Base-by-base conservation (phyloP, 2,797 vertebrate species). In the Euthynnus affinis region DNA sequence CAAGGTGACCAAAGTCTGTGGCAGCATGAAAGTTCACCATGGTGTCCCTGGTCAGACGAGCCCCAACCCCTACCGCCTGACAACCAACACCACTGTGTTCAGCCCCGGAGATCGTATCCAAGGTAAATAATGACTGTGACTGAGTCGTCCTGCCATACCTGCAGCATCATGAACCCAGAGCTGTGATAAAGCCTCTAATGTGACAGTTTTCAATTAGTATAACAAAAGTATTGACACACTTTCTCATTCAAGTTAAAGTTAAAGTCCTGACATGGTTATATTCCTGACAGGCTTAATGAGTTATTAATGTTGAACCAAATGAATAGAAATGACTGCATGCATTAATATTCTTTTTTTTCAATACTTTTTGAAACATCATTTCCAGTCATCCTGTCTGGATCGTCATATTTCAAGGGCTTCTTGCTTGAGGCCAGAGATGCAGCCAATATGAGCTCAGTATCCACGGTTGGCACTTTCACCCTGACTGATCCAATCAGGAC, bases 361-460 rank as follows among this genome's bases (percentile, higher is more conserved):
- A 14, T 15, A 48, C 8, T 3, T 44, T 64, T 13, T 59, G 6
- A 66, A 53, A 49, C 20, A 29, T 13, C n/a, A 49, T 48, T 72
- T 61, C 4, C 93, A 83, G 96, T 96, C 40, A 25, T 37, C 20
- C 49, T 89, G 8, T 74, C 72, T 1, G 89, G 88, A 49, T 48
- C 55, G 2, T 5, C 55, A 0, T 63, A 78, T 5, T 97, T 97
- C 89, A 78, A 90, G 85, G 97, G 97, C 6, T 97, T 97, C 81
- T 90, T 97, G 34, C 68, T 97, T 20, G 92, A 97, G 90, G 96
- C 95, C 20, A 94, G 95, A 9, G 76, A 96, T 74, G 90, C 94
- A 27, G 82, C 91, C 1, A 53, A 81, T 62, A 60, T 91, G 71
- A 87, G 59, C 15, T 81, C 89, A 2, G 68, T 55, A 22, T 29